Evolutionary conservation across 2,888 invertebrate genomes (phyloP), one percentile per base, ranked within the genome.

Genomic region (Gasteruption jaculator): DNA sequence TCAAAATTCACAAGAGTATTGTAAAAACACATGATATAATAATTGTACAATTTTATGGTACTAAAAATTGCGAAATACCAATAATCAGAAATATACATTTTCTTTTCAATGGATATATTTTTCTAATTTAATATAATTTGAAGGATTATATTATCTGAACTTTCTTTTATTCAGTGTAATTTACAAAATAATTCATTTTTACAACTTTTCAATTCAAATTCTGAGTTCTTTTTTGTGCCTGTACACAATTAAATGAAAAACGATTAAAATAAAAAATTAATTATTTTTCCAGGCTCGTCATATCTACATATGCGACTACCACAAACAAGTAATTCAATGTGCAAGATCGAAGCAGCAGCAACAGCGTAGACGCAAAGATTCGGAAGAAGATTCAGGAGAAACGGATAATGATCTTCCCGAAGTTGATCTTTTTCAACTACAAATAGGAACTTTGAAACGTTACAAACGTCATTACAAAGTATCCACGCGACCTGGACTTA

Each of bases 381-480:
- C 93, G 0, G 93, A 91, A 61, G 93, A 93, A 61, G 94, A 94
- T 60, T 90, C 91, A 50, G 91, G 90, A 61, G 93, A 93, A 65
- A 88, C 86, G n/a, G 93, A 93, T 58, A 85, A 83, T 58, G 91
- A 94, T 71, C 74, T 85, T 26, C 92, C 93, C 5, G 95, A 95
- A 65, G 91, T 94, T 38, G 94, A 96, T 73, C 82, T 96, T 58
- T 90, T 86, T 62, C 91, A 93, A 67, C 76, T 96, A 45, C 94
- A 94, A 75, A 85, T 94, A 10, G 92, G 93, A 63, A 94, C 96
- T n/a, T 69, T 96, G 45, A 79, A 93, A 50, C 76, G 95, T 43
- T 96, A 96, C 68, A 96, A 95, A 71, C 82, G 87, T 49, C 91
- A 93, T 68, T 96, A 86, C 68, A 95, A 95, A 72, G 85, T 96